Evolutionary conservation across 2,113 vertebrate species (phyloP).

Genomic region (Saguinus midas): DNA sequence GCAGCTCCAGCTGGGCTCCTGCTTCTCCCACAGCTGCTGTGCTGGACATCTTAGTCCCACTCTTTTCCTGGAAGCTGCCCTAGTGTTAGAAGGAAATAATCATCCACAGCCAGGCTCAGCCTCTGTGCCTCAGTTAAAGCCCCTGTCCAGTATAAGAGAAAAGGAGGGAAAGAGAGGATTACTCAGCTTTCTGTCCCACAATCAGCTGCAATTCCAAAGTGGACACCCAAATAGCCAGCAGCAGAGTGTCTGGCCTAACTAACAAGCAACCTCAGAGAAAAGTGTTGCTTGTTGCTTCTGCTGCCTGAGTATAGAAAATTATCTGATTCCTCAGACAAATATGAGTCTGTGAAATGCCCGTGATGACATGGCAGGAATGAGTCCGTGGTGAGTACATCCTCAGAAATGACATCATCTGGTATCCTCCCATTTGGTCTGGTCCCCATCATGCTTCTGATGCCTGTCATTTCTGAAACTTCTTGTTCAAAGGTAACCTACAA

Average conservation of each 20-base stretch:
- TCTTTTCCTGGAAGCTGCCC: not conserved
- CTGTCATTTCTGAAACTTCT: not conserved
- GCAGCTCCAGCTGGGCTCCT: not conserved
- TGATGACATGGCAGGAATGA: not conserved
- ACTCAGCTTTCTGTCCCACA: not conserved
- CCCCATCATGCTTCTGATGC: not conserved
- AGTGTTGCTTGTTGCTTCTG: not conserved
- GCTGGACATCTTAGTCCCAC: not conserved
- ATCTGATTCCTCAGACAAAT: not conserved
- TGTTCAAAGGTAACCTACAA: not conserved
- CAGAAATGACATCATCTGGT: not conserved
- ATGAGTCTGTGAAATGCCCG: constrained; percentile 19
- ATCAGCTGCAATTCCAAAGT: not conserved
- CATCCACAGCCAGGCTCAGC: not conserved
- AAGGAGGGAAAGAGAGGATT: not conserved
- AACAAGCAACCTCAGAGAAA: not conserved
- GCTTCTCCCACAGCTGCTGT: not conserved
- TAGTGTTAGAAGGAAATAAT: not conserved
- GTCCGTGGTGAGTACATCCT: not conserved
- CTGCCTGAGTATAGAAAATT: not conserved
- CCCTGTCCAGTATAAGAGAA: not conserved
- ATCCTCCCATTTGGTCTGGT: not conserved
- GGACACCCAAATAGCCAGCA: not conserved
- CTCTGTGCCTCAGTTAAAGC: not conserved
- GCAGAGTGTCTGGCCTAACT: not conserved